Evolutionary conservation across 2,888 invertebrate genomes (phyloP), one percentile per base, ranked within the genome.

Genomic region (Lapara coniferarum): DNA sequence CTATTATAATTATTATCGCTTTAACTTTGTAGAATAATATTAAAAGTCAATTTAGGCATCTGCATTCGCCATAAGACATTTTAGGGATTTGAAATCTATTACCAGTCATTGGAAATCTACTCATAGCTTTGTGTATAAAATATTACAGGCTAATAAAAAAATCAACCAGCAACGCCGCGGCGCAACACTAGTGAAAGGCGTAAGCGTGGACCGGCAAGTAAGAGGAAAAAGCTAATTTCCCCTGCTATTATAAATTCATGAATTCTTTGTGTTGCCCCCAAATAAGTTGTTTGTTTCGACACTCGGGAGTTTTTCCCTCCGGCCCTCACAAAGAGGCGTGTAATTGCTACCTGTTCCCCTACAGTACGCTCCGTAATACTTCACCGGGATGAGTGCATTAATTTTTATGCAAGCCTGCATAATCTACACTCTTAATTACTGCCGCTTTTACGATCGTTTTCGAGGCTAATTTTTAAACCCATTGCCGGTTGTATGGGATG

Each of bases 251-350:
- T 88, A 90, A 89, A 91, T 91, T 91, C 91, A 91, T 91, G 89
- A 85, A 85, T 86, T 89, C 89, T 90, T 89, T 89, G 89, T 90
- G 89, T 86, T 77, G 73, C 80, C 76, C 78, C 82, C 80, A 82
- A 88, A 91, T 89, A 91, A 89, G 87, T 89, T 90, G 91, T 89
- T 90, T 91, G 89, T 89, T 89, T 87, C 87, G 84, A 84, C 85
- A 83, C 78, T 67, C 78, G 74, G 75, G 80, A 83, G 82, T 84
- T 82, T 83, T 80, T 81, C 83, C 79, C 78, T 76, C 72, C 76
- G 75, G 71, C 72, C 71, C 73, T 77, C 76, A 81, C 84, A 82
- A 82, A 83, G 82, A 78, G 76, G 79, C 78, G 75, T 83, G 85
- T 87, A 86, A 87, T 86, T 87, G 87, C 83, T 80, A 79, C 85